Evolutionary conservation across 2,797 vertebrate species (phyloP), one percentile per base, ranked within the genome.

Genomic region (Sorex maritimensis): DNA sequence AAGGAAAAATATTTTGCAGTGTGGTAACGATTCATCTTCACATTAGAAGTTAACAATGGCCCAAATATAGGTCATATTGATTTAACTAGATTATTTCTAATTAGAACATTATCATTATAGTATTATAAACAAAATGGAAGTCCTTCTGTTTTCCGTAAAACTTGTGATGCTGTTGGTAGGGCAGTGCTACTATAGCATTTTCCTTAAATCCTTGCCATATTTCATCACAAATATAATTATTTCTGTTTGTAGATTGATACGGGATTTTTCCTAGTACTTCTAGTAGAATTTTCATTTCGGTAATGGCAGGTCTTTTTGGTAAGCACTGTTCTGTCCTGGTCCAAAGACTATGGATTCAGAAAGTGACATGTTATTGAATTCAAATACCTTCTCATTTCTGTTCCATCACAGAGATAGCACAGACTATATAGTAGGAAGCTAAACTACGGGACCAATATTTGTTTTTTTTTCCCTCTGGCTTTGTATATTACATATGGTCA

Each of bases 211-310:
- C 61, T 0, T 83, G 34, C 24, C 58, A 44, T 13, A 82, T 81
- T 55, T 95, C 67, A 15, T 74, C 58, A 86, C 74, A 92, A 34
- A 30, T 92, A 9, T 86, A 74, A 67, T 81, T 84, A 34, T 44
- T 5, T 44, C 7, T 55, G 15, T 94, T 83, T 83, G 17, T 55
- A 63, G 74, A 24, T 74, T 89, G 79, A 87, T 83, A 67, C 68
- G 12, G 30, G 12, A 61, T 86, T 89, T 82, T 85, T 86, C 81
- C 81, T 81, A 19, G 17, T 8, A 72, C 58, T 89, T 86, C 41
- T 85, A 74, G 74, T 30, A 65, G 26, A 61, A 38, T 68, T 52
- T 4, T 68, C 24, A n/a, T 44, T 61, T 10, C 81, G 5, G 17
- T 78, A 55, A 55, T 81, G 14, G 81, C 13, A 9, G 26, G 4